Evolutionary conservation across 1,140 invertebrate species (phyloP).

Genomic region (Sarcophaga peregrina): DNA sequence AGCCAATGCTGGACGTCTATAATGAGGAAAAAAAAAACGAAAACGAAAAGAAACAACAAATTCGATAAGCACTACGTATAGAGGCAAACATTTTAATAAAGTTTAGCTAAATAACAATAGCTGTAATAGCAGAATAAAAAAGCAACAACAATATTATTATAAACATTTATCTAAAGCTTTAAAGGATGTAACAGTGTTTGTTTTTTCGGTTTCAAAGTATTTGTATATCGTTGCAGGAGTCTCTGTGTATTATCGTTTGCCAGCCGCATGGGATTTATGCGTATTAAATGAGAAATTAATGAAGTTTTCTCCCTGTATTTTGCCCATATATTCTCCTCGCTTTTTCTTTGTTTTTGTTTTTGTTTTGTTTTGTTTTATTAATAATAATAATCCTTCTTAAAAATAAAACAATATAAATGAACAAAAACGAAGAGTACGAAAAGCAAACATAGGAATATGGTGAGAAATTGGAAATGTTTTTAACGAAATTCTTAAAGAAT

Average conservation of each 20-base stretch:
- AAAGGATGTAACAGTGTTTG: background rate
- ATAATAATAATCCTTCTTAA: constrained; percentile 38
- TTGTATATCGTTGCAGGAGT: background rate
- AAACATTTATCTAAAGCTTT: constrained; percentile 32
- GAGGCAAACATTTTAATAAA: background rate
- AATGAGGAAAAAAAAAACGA: no score
- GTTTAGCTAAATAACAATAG: background rate
- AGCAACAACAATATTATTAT: constrained; percentile 29
- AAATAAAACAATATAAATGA: background rate
- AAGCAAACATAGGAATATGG: background rate
- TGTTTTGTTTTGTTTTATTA: background rate
- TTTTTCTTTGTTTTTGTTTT: no score
- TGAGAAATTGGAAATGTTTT: background rate
- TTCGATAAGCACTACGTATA: background rate
- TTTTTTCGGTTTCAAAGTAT: background rate
- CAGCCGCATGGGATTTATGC: constrained; percentile 41
- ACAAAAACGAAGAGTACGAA: background rate
- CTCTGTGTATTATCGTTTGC: constrained; percentile 26
- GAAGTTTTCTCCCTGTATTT: constrained; percentile 31
- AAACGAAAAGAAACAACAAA: background rate
- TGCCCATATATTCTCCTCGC: background rate
- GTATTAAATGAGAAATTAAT: constrained; percentile 42
- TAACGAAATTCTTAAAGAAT: background rate
- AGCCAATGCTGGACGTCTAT: background rate
- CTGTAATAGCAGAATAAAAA: background rate